These are phyloP conservation scores for Porites cylindrica DNA, from an alignment of 92 coral and sea anemone species.

Conservation along the genomic window DNA sequence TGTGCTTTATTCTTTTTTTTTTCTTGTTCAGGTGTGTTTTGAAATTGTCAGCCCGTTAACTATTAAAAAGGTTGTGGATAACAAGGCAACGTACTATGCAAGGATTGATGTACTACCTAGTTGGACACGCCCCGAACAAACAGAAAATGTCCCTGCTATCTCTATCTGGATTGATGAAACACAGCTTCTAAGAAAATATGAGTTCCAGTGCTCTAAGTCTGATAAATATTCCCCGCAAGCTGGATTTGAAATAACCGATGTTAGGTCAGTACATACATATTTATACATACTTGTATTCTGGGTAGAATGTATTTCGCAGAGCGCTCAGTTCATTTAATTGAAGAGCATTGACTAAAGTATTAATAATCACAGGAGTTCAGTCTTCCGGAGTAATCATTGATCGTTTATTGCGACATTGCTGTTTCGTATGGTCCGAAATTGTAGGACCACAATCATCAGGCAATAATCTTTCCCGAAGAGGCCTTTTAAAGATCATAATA, in stretches of 20 bases:
- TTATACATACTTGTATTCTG: too few species aligned
- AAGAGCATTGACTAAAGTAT: too few species aligned
- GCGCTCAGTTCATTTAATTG: too few species aligned
- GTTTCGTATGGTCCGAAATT: too few species aligned
- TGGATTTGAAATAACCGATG: slow-evolving; percentile 71
- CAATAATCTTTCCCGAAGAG: too few species aligned
- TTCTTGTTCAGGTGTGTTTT: slow-evolving; percentile 76
- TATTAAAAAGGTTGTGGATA: slow-evolving; percentile 76
- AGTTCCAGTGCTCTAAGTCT: slow-evolving; percentile 80
- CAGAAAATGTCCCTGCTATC: slow-evolving; percentile 79
- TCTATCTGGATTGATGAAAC: slow-evolving; percentile 85
- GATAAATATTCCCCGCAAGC: slow-evolving; percentile 73
- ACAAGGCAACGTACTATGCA: slow-evolving; percentile 82
- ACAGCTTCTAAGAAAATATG: slow-evolving; percentile 74
- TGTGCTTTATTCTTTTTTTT: not conserved
- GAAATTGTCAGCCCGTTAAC: slow-evolving; percentile 84
- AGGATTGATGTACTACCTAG: slow-evolving; percentile 72
- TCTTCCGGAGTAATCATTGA: too few species aligned
- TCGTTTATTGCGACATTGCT: too few species aligned
- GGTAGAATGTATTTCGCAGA: too few species aligned
- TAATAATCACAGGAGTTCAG: too few species aligned
- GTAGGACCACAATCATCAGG: too few species aligned
- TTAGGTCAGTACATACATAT: slow-evolving; percentile 62
- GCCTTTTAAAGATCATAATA: too few species aligned
- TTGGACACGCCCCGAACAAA: slow-evolving; percentile 74